Percentiles rank a stretch among this genome's conserved stretches.
Evolutionary conservation across 2,888 invertebrate genomes (phyloP).

Genomic region (Agrenia bidenticulata): DNA sequence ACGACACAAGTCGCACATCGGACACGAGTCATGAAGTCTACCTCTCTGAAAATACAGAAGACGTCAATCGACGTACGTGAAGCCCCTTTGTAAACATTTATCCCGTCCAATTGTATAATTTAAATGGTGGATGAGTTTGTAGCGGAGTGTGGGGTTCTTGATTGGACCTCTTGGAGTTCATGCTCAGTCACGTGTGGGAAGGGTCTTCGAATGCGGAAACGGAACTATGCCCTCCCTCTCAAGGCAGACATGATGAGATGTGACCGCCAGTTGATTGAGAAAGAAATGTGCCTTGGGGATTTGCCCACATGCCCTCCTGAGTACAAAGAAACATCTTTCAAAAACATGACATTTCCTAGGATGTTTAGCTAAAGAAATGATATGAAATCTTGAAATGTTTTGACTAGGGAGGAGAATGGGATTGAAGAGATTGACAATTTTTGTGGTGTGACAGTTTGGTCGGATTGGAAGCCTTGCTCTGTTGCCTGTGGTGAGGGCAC

Average conservation of each 20-base stretch:
- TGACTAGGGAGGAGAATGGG: constrained; percentile 29
- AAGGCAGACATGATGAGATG: constrained; percentile 72
- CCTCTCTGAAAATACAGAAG: constrained; percentile 67
- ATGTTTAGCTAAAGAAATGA: background rate
- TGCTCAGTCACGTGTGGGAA: constrained; percentile 86
- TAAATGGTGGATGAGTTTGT: constrained; percentile 42
- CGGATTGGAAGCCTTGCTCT: constrained; percentile 82
- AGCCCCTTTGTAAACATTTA: background rate
- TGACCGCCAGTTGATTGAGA: constrained; percentile 68
- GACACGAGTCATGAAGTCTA: constrained; percentile 50
- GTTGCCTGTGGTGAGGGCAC: constrained; percentile 79
- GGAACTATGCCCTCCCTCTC: constrained; percentile 69
- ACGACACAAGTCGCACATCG: constrained; percentile 55
- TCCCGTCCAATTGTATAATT: constrained; percentile 1
- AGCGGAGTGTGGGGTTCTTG: constrained; percentile 79
- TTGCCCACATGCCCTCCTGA: constrained; percentile 64
- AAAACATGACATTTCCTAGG: no score
- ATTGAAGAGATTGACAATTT: constrained; percentile 58
- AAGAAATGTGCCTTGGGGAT: constrained; percentile 85
- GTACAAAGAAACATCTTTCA: constrained; percentile 18
- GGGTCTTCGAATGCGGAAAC: constrained; percentile 76
- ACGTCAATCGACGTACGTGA: constrained; percentile 66
- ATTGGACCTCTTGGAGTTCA: constrained; percentile 74
- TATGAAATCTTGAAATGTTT: background rate
- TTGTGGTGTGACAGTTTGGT: constrained; percentile 73